These are phyloP conservation scores for Dichetophora obliterata DNA, from an alignment of 2,888 invertebrate species.

Conservation along the genomic window DNA sequence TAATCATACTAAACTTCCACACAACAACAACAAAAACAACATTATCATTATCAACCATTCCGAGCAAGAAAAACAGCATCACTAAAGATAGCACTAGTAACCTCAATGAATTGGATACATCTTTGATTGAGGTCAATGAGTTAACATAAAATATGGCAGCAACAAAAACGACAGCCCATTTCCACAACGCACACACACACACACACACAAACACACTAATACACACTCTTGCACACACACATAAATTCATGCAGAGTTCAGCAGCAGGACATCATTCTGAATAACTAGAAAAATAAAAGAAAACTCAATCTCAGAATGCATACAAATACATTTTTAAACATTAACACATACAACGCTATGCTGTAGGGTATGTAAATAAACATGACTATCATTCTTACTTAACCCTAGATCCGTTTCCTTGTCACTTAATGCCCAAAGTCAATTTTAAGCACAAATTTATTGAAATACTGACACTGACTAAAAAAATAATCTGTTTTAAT, in stretches of 20 bases:
- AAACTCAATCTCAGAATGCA: background rate
- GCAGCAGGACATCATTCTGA: conserved; percentile 28
- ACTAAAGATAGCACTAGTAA: conserved; percentile 9
- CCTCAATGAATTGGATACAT: background rate
- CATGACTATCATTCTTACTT: background rate
- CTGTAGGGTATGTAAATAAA: background rate
- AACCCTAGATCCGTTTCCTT: background rate
- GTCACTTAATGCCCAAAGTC: too few relatives aligned
- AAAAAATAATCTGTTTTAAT: too few relatives aligned
- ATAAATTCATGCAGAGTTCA: conserved; percentile 12
- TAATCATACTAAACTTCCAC: background rate
- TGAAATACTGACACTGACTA: too few relatives aligned
- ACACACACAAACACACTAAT: background rate
- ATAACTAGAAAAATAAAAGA: conserved; percentile 5
- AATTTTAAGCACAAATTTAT: too few relatives aligned
- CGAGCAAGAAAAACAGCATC: conserved; percentile 2
- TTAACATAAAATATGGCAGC: conserved; percentile 31
- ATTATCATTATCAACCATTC: background rate
- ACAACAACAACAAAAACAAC: background rate
- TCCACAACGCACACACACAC: background rate
- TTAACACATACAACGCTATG: background rate
- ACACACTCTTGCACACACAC: background rate
- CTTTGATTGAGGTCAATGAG: conserved; percentile 42
- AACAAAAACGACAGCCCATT: background rate
- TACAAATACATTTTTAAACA: background rate